Conservation (phyloP, 1,140 invertebrate genomes). For the Ceratitis capitata region DNA sequence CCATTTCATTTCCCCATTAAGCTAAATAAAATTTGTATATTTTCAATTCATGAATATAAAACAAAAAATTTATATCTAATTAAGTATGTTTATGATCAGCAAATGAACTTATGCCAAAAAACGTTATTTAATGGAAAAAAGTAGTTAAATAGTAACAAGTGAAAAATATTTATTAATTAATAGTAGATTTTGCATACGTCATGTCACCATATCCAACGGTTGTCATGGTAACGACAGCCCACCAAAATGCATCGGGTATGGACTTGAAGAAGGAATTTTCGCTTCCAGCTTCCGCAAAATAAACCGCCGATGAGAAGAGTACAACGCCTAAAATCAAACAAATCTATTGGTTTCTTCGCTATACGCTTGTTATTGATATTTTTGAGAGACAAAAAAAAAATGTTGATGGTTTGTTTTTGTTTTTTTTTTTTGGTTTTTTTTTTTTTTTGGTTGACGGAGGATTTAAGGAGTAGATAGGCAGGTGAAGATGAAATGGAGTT, state of each 20-base stretch:
- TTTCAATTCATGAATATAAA: not conserved
- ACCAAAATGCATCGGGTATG: constrained; percentile 99
- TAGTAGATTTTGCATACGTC: constrained; percentile 82
- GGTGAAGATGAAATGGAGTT: not conserved
- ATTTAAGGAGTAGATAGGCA: no score
- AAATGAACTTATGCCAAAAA: constrained; percentile 29
- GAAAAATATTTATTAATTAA: constrained; percentile 45
- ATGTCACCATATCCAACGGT: constrained; percentile 99
- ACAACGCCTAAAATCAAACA: constrained; percentile 92
- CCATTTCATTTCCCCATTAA: not conserved
- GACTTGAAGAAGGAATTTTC: constrained; percentile 99
- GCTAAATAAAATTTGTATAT: not conserved
- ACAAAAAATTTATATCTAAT: not conserved
- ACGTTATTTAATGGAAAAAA: constrained; percentile 24
- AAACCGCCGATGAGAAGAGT: constrained; percentile 98
- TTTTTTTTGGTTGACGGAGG: not conserved
- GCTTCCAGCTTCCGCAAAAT: constrained; percentile 98
- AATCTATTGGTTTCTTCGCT: constrained; percentile 59
- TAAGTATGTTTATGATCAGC: constrained; percentile 11
- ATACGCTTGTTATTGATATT: constrained; percentile 45
- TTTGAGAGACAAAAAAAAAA: no score
- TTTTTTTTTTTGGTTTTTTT: not conserved
- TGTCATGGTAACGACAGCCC: constrained; percentile 99
- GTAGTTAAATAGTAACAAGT: constrained; percentile 28
- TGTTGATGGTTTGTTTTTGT: no score